phyloP scores from a whole-genome alignment of 2,113 vertebrate genomes.

The Entelurus aequoreus region DNA sequence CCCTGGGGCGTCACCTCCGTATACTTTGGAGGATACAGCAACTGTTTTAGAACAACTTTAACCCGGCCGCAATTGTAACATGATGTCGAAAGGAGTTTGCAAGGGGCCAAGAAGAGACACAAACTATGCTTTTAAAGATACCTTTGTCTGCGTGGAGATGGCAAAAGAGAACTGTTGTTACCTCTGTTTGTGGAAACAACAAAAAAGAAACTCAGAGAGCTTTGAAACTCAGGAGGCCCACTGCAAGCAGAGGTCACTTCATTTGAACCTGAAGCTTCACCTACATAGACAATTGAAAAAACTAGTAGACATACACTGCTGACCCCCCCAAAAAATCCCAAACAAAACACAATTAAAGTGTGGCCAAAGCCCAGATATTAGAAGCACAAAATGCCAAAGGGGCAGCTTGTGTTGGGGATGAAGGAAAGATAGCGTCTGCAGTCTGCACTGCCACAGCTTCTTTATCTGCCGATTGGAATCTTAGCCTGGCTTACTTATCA shows the following conservation, averaged over 20 bases:
- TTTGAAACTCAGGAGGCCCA: slow-evolving; percentile 10
- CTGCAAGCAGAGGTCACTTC: slow-evolving; percentile 25
- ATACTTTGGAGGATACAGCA: no score
- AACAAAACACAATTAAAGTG: slow-evolving; percentile 36
- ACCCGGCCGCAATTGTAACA: no score
- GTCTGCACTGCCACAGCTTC: slow-evolving; percentile 23
- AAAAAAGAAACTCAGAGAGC: slow-evolving; percentile 23
- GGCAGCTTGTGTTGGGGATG: slow-evolving; percentile 22
- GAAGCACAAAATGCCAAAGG: slow-evolving; percentile 38
- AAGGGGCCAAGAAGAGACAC: no score
- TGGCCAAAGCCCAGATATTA: slow-evolving; percentile 26
- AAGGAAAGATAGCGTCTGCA: slow-evolving; percentile 16
- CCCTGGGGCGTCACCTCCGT: no score
- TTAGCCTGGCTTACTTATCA: neutral
- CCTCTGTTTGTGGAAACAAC: slow-evolving; percentile 21
- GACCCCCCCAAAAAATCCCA: slow-evolving; percentile 10
- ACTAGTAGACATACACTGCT: slow-evolving; percentile 6
- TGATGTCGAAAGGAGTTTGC: no score
- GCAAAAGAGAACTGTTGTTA: no score
- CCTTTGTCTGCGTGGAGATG: no score
- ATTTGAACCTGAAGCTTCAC: slow-evolving; percentile 25
- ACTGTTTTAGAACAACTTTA: no score
- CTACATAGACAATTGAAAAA: slow-evolving; percentile 14
- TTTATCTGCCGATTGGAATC: slow-evolving; percentile 46
- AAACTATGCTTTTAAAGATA: no score